Conservation (phyloP, 2,797 vertebrate species). For the Sebastes baramenuke region DNA sequence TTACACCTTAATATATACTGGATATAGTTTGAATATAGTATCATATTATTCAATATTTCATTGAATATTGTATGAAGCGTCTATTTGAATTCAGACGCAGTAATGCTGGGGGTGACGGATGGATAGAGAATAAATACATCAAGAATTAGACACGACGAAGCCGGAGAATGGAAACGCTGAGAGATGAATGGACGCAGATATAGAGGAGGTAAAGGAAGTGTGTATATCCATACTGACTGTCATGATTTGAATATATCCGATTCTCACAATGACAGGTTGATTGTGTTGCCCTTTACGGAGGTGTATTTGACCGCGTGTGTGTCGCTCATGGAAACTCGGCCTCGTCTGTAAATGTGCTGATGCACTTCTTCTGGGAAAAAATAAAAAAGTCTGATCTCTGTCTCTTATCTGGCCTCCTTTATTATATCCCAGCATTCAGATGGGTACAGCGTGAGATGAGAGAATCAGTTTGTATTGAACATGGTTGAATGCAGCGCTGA, state of each 20-base stretch:
- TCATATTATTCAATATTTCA: constrained; percentile 34
- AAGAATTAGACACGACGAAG: constrained; percentile 7
- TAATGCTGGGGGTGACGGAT: constrained; percentile 3
- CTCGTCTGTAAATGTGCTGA: constrained; percentile 62
- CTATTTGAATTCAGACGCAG: constrained; percentile 45
- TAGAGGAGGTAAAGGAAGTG: background rate
- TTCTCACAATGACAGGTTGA: constrained; percentile 1
- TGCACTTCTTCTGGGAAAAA: constrained; percentile 5
- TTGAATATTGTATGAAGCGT: constrained; percentile 53
- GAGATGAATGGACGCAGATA: background rate
- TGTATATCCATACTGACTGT: background rate
- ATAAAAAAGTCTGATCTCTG: constrained; percentile 33
- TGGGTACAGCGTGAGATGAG: constrained; percentile 56
- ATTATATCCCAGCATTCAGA: constrained; percentile 61
- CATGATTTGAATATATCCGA: background rate
- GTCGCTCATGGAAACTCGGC: constrained; percentile 4
- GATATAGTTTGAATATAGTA: constrained; percentile 50
- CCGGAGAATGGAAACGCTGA: background rate
- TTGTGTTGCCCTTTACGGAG: background rate
- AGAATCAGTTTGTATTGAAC: constrained; percentile 72
- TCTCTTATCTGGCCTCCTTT: constrained; percentile 49
- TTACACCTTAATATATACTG: constrained; percentile 32
- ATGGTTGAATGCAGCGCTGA: constrained; percentile 73
- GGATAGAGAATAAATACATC: constrained; percentile 16
- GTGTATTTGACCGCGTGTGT: background rate